Evolutionary conservation across 2,113 vertebrate species (phyloP).

Genomic region (Podocnemis expansa): DNA sequence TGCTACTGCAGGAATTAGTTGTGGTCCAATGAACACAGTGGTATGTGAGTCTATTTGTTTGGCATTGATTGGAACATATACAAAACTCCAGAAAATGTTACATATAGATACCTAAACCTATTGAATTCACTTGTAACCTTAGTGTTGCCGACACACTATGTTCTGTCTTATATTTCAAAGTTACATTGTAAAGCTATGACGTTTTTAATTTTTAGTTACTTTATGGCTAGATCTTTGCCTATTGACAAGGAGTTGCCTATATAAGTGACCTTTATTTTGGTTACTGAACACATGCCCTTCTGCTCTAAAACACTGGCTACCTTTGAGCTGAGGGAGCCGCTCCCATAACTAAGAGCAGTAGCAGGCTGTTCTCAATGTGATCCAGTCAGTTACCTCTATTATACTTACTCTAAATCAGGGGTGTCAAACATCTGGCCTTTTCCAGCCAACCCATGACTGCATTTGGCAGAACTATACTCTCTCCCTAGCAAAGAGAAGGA

Average conservation of each 20-base stretch:
- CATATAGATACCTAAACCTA: background rate
- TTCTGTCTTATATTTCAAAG: background rate
- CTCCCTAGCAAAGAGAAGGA: no score
- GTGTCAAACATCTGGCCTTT: no score
- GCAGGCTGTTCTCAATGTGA: background rate
- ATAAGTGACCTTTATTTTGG: background rate
- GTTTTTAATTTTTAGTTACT: background rate
- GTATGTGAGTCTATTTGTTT: background rate
- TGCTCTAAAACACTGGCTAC: background rate
- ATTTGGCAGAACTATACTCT: no score
- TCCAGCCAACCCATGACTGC: no score
- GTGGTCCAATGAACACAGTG: background rate
- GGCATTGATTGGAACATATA: background rate
- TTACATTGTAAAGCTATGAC: background rate
- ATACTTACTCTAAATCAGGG: no score
- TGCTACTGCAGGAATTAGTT: background rate
- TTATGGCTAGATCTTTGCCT: background rate
- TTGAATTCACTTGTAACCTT: background rate
- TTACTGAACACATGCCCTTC: background rate
- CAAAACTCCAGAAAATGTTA: background rate
- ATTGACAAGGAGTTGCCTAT: background rate
- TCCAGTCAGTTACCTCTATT: background rate
- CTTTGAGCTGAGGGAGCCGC: background rate
- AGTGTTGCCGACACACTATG: background rate
- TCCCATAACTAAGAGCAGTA: background rate